Evolutionary conservation across 2,888 invertebrate genomes (phyloP).

Genomic region (Archaeoteleia sp.): DNA sequence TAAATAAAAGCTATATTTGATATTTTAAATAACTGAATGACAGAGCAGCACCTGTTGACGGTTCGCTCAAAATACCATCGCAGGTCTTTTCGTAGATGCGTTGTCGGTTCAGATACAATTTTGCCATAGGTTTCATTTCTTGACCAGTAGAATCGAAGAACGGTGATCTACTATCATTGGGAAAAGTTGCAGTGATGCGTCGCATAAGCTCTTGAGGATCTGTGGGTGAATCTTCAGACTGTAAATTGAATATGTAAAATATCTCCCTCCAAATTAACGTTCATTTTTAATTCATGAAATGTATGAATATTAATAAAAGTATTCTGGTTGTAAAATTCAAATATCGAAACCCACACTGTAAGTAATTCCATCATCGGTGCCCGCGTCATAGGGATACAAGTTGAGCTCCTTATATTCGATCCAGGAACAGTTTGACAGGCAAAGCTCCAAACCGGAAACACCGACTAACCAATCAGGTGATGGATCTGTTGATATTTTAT

Average conservation of each 20-base stretch:
- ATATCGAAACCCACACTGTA: slow-evolving; percentile 82
- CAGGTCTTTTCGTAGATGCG: slow-evolving; percentile 85
- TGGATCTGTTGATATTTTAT: slow-evolving; percentile 79
- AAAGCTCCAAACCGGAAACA: slow-evolving; percentile 90
- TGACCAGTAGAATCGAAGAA: slow-evolving; percentile 87
- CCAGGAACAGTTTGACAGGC: slow-evolving; percentile 94
- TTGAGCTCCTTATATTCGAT: slow-evolving; percentile 87
- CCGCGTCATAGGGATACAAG: slow-evolving; percentile 96
- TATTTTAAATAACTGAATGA: no score
- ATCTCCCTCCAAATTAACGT: slow-evolving; percentile 33
- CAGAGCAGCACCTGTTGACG: no score
- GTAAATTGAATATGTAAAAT: slow-evolving; percentile 51
- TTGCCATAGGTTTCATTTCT: slow-evolving; percentile 89
- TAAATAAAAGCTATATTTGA: no score
- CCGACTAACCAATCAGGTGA: slow-evolving; percentile 99
- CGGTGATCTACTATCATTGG: slow-evolving; percentile 93
- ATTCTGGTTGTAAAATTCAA: background rate
- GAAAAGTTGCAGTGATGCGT: slow-evolving; percentile 91
- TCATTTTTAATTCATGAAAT: slow-evolving; percentile 7
- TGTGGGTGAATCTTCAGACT: slow-evolving; percentile 88
- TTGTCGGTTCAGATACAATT: slow-evolving; percentile 85
- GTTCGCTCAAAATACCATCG: slow-evolving; percentile 80
- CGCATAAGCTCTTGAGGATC: slow-evolving; percentile 89
- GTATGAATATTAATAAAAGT: background rate
- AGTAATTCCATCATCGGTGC: slow-evolving; percentile 93